phyloP scores from a whole-genome alignment of 2,797 vertebrate genomes.

The Denticeps clupeoides region DNA sequence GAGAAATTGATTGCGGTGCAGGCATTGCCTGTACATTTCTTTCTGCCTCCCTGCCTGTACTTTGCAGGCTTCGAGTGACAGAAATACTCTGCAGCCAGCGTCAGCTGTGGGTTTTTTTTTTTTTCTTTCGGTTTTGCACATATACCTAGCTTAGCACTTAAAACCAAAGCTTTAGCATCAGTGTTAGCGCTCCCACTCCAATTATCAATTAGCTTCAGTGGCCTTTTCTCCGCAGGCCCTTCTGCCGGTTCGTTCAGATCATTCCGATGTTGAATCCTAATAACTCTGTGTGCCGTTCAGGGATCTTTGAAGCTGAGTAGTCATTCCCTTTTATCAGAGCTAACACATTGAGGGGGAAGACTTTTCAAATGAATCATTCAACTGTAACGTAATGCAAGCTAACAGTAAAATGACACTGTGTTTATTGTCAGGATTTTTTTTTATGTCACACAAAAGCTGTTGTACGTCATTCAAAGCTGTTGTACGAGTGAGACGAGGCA shows the following conservation, averaged over 20 bases:
- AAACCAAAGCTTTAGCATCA: constrained; percentile 47
- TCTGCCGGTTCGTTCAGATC: constrained; percentile 41
- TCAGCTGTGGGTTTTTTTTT: too few relatives aligned
- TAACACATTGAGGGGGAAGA: constrained; percentile 32
- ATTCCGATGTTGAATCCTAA: constrained; percentile 38
- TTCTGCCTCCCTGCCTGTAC: background rate
- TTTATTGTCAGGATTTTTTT: constrained; percentile 3
- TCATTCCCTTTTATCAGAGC: constrained; percentile 42
- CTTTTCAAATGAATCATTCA: constrained; percentile 9
- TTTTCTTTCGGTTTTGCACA: constrained; percentile 34
- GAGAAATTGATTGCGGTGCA: constrained; percentile 50
- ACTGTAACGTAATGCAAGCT: constrained; percentile 19
- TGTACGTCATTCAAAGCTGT: constrained; percentile 3
- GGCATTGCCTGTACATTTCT: constrained; percentile 46
- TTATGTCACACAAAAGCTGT: background rate
- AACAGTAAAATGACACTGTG: background rate
- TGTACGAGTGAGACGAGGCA: too few relatives aligned
- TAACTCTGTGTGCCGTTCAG: constrained; percentile 42
- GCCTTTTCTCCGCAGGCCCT: constrained; percentile 45
- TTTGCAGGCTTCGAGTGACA: too few relatives aligned
- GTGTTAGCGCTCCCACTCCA: constrained; percentile 37
- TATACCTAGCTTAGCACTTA: constrained; percentile 61
- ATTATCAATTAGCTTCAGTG: constrained; percentile 56
- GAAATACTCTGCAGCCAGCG: too few relatives aligned
- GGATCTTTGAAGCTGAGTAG: constrained; percentile 39